These are phyloP conservation scores for Eucera pruinosa DNA, from an alignment of 2,888 invertebrate genomes.

Conservation along the genomic window DNA sequence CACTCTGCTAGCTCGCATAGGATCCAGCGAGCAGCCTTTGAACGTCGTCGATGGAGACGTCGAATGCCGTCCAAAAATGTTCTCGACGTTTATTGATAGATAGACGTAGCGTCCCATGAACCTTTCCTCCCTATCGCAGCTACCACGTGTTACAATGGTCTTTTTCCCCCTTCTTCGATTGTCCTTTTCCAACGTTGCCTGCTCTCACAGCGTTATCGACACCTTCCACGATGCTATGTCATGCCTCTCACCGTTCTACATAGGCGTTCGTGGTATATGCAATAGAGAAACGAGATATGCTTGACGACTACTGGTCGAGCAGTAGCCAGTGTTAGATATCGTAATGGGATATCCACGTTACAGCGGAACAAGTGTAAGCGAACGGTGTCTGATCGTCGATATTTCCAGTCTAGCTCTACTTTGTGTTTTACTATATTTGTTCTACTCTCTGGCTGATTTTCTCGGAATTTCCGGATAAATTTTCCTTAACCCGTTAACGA, in stretches of 20 bases:
- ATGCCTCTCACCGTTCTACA: conserved; percentile 14
- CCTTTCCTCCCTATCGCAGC: conserved; percentile 6
- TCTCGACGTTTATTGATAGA: conserved; percentile 72
- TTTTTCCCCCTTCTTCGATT: conserved; percentile 9
- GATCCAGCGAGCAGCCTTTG: not conserved
- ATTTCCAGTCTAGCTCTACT: not conserved
- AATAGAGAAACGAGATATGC: conserved; percentile 74
- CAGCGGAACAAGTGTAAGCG: conserved; percentile 47
- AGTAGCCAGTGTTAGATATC: conserved; percentile 68
- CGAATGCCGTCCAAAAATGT: conserved; percentile 55
- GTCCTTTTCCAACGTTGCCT: conserved; percentile 16
- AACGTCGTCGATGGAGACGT: conserved; percentile 65
- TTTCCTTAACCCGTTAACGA: conserved; percentile 61
- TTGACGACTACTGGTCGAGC: conserved; percentile 64
- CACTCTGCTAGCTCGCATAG: conserved; percentile 10
- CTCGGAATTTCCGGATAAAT: conserved; percentile 36
- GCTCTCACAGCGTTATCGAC: conserved; percentile 57
- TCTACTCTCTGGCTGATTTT: conserved; percentile 8
- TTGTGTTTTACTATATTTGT: not conserved
- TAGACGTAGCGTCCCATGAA: conserved; percentile 58
- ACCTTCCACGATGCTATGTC: conserved; percentile 47
- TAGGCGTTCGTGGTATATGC: conserved; percentile 38
- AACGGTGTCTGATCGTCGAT: conserved; percentile 43
- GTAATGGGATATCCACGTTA: conserved; percentile 62
- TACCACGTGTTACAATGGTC: conserved; percentile 3